Conservation (phyloP, 37 sponge, comb jelly and placozoan species). For the Halichondria panicea region DNA sequence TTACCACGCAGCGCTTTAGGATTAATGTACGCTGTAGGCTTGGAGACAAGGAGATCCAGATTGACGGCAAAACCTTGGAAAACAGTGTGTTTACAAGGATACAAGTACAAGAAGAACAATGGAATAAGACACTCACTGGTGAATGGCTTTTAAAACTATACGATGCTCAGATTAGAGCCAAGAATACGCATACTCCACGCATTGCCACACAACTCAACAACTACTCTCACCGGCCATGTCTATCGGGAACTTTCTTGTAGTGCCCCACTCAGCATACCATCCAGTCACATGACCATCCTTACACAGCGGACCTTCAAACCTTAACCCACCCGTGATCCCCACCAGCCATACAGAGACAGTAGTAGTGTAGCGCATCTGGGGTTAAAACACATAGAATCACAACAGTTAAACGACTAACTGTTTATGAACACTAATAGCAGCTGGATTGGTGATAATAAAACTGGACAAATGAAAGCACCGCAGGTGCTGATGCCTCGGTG, state of each 20-base stretch:
- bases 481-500: too few species aligned
- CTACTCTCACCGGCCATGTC: too few species aligned
- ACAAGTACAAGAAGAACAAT: neutral
- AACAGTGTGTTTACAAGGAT: too few species aligned
- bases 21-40: slow-evolving; percentile 29
- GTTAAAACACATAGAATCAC: neutral
- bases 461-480: too few species aligned
- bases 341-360: slow-evolving; percentile 87
- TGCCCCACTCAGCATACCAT: slow-evolving; percentile 77
- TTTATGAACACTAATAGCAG: too few species aligned
- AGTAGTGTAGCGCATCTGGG: slow-evolving; percentile 73
- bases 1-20: slow-evolving; percentile 57
- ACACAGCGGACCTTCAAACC: slow-evolving; percentile 87
- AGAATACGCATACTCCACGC: too few species aligned
- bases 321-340: slow-evolving; percentile 78
- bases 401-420: too few species aligned
- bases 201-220: too few species aligned
- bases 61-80: slow-evolving; percentile 87
- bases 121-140: neutral
- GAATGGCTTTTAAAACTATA: too few species aligned
- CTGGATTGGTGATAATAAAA: too few species aligned
- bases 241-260: slow-evolving; percentile 64
- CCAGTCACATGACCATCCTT: slow-evolving; percentile 60
- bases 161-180: too few species aligned
- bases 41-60: slow-evolving; percentile 36